Evolutionary conservation across 2,888 invertebrate species (phyloP), one percentile per base, ranked within the genome.

Genomic region (Cloeon dipterum): DNA sequence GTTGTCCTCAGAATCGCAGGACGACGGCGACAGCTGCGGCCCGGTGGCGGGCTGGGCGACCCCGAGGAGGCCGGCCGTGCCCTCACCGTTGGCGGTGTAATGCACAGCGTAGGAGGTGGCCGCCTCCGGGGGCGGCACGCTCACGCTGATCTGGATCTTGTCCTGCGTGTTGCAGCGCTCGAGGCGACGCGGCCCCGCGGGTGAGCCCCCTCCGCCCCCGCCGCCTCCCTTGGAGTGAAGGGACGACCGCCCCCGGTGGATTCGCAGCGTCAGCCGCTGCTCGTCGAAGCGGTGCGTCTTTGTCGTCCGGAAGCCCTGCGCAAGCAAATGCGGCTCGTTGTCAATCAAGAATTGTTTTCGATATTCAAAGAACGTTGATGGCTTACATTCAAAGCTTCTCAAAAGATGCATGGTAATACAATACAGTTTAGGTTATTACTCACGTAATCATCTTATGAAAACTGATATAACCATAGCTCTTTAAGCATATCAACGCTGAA

Each of bases 211-310:
- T 5, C 8, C 20, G 3, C 5, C 20, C 10, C 7, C 34, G 20
- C 34, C 20, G 5, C 16, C 34, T 19, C 14, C 56, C 50, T 19
- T 50, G 50, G 35, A 58, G 55, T 46, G 52, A 51, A 32, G 58
- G 57, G 64, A 61, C 3, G 74, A 75, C 2, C 79, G 63, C 0
- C 91, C 91, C 1, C 89, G 66, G 56, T 93, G 91, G 46, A 93
- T 88, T 45, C 91, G 67, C 41, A 93, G 57, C 0, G 89, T 91
- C 25, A 91, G 61, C n/a, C 85, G 71, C 54, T 86, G 83, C 53
- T 86, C 83, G 47, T 85, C 82, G 52, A 85, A 85, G 19, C 85
- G 72, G 13, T 37, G 29, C 4, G 26, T 26, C 63, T 82, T 83
- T 39, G 83, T 83, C 39, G 83, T 85, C 46, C 82, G 68, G 53